Evolutionary conservation across 2,113 vertebrate species (phyloP).

Genomic region (Gnathonemus longibarbis): DNA sequence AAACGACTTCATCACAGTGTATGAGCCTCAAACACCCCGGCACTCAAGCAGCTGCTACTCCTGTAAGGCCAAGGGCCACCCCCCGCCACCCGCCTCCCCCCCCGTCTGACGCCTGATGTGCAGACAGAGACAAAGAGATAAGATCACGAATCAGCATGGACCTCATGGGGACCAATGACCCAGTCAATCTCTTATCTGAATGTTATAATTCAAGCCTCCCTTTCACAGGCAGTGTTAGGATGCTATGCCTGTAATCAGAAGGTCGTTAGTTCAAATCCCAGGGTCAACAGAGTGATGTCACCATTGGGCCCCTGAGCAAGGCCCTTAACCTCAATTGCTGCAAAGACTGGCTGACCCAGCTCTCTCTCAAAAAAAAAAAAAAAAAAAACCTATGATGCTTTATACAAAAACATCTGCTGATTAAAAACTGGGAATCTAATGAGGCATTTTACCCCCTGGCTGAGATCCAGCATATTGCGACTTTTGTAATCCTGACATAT

Average conservation of each 20-base stretch:
- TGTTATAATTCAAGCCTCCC: neutral
- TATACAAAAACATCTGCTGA: neutral
- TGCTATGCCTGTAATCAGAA: no score
- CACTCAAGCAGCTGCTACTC: no score
- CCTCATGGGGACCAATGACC: neutral
- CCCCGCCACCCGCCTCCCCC: neutral
- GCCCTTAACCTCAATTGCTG: neutral
- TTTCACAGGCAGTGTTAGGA: no score
- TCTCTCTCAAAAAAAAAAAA: neutral
- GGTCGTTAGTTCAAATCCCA: no score
- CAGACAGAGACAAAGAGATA: neutral
- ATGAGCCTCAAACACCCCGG: neutral
- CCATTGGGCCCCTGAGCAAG: neutral
- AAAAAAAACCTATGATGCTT: neutral
- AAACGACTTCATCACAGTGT: neutral
- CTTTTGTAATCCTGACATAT: neutral
- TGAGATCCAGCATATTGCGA: neutral
- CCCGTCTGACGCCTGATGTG: neutral
- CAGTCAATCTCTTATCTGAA: neutral
- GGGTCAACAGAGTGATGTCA: no score
- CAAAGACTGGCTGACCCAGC: neutral
- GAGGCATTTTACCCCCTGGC: neutral
- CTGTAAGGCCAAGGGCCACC: neutral
- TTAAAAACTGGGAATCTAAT: neutral
- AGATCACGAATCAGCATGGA: neutral